Evolutionary conservation across 2,797 vertebrate species (phyloP), one percentile per base, ranked within the genome.

Genomic region (Sus cebifrons): DNA sequence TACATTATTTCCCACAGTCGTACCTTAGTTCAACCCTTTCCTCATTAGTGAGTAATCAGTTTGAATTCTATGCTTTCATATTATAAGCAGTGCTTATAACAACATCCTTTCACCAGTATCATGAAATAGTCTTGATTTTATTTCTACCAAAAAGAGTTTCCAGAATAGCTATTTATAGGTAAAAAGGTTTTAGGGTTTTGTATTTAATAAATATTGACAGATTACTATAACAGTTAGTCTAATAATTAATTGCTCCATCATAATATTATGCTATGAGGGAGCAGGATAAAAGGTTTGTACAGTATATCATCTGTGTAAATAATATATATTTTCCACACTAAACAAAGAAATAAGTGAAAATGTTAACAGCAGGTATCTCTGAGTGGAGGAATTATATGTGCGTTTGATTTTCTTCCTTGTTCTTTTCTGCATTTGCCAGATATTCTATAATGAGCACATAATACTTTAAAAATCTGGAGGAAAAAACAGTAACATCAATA

Each of bases 371-470:
- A 27, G 52, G 18, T 70, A 86, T 58, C 54, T 60, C 36, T 44
- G 25, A 90, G 20, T 14, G 36, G 36, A n/a, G 20, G 36, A 49
- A 70, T 11, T 81, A 60, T 32, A 27, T 10, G 8, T 49, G 36
- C 36, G 49, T 68, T 90, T 90, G 64, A 90, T 60, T 70, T 71
- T 81, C 25, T 90, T 81, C 64, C 54, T 70, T 81, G n/a, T 60
- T 90, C 65, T 44, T 70, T 90, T 90, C 29, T 90, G 88, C 54
- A 71, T 70, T 70, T 90, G 65, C 77, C 73, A 81, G 81, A 71
- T 81, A 81, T n/a, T 81, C 54, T 70, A 27, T 90, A 70, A 81
- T 90, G 65, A 81, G 65, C 36, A 71, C 32, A 36, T 60, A 81
- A 81, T 25, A 60, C 27, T 67, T 77, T 27, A 44, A 56, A 78